Conservation (phyloP, 2,797 vertebrate species). For the Forpus xanthops region DNA sequence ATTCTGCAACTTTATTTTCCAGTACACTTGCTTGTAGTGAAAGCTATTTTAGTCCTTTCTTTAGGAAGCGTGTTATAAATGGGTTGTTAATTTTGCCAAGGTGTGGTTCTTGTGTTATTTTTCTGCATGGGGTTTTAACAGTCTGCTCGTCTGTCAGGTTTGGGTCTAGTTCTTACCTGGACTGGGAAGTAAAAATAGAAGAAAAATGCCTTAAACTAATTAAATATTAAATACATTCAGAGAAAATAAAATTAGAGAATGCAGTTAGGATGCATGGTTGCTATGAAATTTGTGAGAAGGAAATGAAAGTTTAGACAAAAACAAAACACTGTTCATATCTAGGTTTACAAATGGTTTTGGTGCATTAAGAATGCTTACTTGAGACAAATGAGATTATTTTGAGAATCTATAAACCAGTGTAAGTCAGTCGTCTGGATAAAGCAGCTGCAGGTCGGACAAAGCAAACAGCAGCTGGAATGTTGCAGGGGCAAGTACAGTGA, state of each 20-base stretch:
- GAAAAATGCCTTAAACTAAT: neutral
- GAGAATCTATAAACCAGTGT: neutral
- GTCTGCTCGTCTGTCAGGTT: neutral
- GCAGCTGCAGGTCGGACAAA: neutral
- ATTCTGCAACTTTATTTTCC: neutral
- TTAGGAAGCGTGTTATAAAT: neutral
- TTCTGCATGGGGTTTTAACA: neutral
- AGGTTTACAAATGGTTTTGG: neutral
- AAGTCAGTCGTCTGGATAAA: neutral
- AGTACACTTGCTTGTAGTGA: neutral
- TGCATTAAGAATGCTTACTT: neutral
- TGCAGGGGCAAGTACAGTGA: neutral
- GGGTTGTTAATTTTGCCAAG: neutral
- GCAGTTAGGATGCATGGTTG: neutral
- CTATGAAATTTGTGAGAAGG: neutral
- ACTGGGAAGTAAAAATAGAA: neutral
- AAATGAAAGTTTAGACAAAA: neutral
- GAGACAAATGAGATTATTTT: neutral
- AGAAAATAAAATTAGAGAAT: neutral
- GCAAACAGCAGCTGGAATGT: neutral
- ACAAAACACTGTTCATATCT: neutral
- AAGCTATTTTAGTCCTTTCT: neutral
- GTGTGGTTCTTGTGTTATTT: neutral
- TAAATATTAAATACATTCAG: neutral
- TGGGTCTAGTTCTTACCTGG: neutral